These are phyloP conservation scores for Dolomedes plantarius DNA, from an alignment of 2,888 invertebrate genomes.

Conservation along the genomic window DNA sequence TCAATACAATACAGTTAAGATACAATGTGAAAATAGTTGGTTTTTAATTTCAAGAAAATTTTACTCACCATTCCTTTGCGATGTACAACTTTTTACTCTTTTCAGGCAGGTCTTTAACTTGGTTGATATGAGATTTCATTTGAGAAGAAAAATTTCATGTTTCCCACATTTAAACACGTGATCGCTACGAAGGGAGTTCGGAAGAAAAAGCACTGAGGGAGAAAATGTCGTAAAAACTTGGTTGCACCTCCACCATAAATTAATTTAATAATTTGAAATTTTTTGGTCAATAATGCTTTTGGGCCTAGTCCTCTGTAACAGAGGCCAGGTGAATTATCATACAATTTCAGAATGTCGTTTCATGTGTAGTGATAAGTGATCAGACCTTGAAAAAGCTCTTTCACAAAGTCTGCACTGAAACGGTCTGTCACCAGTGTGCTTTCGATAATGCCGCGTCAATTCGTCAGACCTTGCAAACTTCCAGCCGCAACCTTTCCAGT, in stretches of 20 bases:
- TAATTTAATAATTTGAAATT: constrained; percentile 48
- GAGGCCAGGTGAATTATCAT: constrained; percentile 53
- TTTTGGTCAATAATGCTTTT: constrained; percentile 54
- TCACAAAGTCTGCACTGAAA: constrained; percentile 83
- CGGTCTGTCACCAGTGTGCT: constrained; percentile 81
- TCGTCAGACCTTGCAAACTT: constrained; percentile 82
- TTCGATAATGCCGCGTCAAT: constrained; percentile 81
- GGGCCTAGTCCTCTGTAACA: constrained; percentile 2
- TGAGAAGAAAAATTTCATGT: not conserved
- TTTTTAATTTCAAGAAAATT: too few species aligned
- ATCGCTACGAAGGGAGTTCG: constrained; percentile 14
- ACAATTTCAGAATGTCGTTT: constrained; percentile 79
- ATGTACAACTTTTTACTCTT: not conserved
- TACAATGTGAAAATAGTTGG: too few species aligned
- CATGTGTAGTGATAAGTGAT: constrained; percentile 83
- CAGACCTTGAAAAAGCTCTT: constrained; percentile 82
- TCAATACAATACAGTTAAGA: too few species aligned
- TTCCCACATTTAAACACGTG: constrained; percentile 21
- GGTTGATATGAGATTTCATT: not conserved
- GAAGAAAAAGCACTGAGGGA: constrained; percentile 36
- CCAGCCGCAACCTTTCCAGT: constrained; percentile 81
- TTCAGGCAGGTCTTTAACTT: not conserved
- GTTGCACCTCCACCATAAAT: constrained; percentile 64
- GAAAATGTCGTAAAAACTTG: constrained; percentile 37
- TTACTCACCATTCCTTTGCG: constrained; percentile 31